Conservation (phyloP, 2,797 vertebrate species). For the Epinephelus malabaricus region DNA sequence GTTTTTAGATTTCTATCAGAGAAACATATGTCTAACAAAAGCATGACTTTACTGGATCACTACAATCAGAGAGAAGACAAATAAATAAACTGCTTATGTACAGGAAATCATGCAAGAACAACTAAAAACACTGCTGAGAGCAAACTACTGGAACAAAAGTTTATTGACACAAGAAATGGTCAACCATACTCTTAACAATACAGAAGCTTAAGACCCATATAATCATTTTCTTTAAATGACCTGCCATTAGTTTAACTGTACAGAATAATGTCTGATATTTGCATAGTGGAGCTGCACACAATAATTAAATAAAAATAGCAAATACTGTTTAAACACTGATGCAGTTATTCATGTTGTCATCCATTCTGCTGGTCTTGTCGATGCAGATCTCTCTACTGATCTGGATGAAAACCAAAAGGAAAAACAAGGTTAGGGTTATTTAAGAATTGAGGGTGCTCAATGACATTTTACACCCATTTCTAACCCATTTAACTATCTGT, state of each 20-base stretch:
- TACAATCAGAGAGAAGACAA: neutral
- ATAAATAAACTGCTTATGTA: neutral
- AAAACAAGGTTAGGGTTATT: neutral
- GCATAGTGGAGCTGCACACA: neutral
- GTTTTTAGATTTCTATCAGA: no score
- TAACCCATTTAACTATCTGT: neutral
- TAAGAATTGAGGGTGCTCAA: neutral
- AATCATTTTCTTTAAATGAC: neutral
- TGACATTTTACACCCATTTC: neutral
- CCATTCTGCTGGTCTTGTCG: neutral
- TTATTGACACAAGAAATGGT: neutral
- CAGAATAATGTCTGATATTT: neutral
- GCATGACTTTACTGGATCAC: neutral
- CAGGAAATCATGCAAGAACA: no score
- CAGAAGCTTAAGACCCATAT: neutral
- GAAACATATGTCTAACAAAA: no score
- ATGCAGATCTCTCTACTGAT: neutral
- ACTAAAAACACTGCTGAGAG: neutral
- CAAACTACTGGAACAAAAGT: neutral
- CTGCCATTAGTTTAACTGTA: neutral
- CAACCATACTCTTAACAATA: neutral
- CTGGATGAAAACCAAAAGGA: neutral
- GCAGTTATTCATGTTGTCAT: neutral
- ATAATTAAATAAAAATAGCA: neutral
- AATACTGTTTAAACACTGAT: neutral